Evolutionary conservation across 2,113 vertebrate genomes (phyloP), one percentile per base, ranked within the genome.

Genomic region (Paralichthys olivaceus): DNA sequence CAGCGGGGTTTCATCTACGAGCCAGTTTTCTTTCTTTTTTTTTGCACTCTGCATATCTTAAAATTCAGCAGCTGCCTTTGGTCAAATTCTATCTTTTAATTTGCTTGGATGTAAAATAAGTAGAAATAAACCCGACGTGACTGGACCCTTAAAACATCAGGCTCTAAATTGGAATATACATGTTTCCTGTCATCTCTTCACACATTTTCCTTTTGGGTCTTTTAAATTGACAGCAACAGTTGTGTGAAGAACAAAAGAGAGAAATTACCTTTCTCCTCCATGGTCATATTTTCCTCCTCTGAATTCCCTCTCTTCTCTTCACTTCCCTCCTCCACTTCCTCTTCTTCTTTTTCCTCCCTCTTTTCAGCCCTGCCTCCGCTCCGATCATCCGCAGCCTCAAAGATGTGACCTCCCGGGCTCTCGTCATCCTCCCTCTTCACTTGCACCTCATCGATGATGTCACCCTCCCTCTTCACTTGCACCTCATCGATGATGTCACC

Each of bases 221-320:
- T 20, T 72, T 45, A 15, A 49, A 17, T 9, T 63, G n/a, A 26
- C 23, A 20, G 5, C 29, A 23, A 62, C 14, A 69, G 13, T 34
- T 12, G 1, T 0, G 26, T 12, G 43, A 56, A 0, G 64, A 37
- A 47, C 1, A 25, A 29, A 32, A 32, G 62, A 6, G 22, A 67
- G 12, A 57, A 23, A 12, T 88, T 45, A 76, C 89, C 80, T 83
- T 79, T 84, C n/a, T 78, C 80, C 11, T 78, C 61, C 26, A 73
- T 62, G 7, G 43, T 61, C 60, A 68, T 40, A 7, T 88, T 81
- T 69, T 85, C 80, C 0, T 85, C 89, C 85, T 92, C 94, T 88
- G 88, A 82, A 53, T 62, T 86, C n/a, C 60, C 67, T 45, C 43
- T 87, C 34, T 83, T 85, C 25, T 90, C 72, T 0, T 78, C 87